Conservation (phyloP, 2,797 vertebrate genomes). For the Mormyrus proboscirostris region DNA sequence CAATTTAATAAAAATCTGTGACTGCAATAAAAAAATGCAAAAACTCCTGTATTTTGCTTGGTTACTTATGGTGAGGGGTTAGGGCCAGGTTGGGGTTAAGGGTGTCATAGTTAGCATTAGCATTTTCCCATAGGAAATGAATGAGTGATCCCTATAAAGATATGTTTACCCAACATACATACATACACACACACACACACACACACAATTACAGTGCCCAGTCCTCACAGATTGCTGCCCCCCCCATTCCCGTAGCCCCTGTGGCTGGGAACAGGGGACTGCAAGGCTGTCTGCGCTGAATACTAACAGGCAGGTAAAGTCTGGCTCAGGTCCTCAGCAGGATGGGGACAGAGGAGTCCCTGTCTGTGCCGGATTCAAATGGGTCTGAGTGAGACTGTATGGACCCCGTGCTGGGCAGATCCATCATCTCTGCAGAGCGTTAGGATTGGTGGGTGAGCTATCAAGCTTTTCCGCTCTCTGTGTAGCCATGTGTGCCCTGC, state of each 20-base stretch:
- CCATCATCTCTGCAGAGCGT: background rate
- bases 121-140: too few species aligned
- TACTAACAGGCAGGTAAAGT: conserved; percentile 27
- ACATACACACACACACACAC: too few species aligned
- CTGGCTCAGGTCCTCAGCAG: background rate
- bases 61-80: too few species aligned
- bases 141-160: background rate
- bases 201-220: background rate
- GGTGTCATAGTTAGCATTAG: too few species aligned
- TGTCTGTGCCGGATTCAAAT: conserved; percentile 23
- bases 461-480: background rate
- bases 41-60: too few species aligned
- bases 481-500: background rate
- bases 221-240: background rate
- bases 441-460: background rate
- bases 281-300: conserved; percentile 23
- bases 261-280: conserved; percentile 15
- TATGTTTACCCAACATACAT: too few species aligned
- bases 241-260: background rate
- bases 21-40: too few species aligned
- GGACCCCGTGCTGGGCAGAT: background rate
- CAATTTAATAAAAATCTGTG: too few species aligned
- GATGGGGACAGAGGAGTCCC: background rate
- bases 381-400: background rate
- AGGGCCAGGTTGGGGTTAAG: too few species aligned